Percentiles rank a stretch among this genome's conserved stretches.
phyloP scores from a whole-genome alignment of 2,113 vertebrate species.

The Neotragus moschatus region DNA sequence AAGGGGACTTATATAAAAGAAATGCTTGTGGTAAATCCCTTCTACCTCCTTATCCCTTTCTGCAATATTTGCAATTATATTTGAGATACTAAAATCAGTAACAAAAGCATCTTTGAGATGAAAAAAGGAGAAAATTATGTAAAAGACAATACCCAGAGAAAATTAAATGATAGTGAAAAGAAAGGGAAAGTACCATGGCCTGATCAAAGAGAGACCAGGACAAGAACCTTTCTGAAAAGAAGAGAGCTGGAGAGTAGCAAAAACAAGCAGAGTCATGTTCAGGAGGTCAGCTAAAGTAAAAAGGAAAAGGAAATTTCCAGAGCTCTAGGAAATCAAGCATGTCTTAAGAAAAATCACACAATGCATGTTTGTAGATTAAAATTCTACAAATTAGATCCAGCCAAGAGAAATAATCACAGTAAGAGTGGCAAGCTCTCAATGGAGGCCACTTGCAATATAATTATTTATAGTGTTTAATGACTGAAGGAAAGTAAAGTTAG shows the following conservation, averaged over 20 bases:
- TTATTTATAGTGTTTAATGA: background rate
- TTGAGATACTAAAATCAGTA: background rate
- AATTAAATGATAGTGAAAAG: background rate
- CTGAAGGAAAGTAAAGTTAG: background rate
- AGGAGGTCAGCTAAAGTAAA: background rate
- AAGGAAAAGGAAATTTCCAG: background rate
- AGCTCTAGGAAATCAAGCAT: background rate
- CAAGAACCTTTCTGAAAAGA: background rate
- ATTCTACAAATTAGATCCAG: background rate
- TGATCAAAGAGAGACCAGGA: background rate
- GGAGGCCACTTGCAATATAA: background rate
- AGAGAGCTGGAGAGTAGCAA: background rate
- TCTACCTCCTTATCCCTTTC: background rate
- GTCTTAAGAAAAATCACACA: background rate
- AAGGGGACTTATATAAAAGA: background rate
- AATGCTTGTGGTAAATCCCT: background rate
- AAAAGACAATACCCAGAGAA: background rate
- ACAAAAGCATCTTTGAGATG: background rate
- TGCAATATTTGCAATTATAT: background rate
- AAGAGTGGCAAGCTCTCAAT: background rate
- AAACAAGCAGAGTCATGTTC: background rate
- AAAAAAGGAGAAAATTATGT: background rate
- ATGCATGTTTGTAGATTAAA: background rate
- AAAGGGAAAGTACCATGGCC: background rate
- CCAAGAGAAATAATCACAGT: background rate